phyloP scores from a whole-genome alignment of 2,113 vertebrate genomes.

The Seriola aureovittata region DNA sequence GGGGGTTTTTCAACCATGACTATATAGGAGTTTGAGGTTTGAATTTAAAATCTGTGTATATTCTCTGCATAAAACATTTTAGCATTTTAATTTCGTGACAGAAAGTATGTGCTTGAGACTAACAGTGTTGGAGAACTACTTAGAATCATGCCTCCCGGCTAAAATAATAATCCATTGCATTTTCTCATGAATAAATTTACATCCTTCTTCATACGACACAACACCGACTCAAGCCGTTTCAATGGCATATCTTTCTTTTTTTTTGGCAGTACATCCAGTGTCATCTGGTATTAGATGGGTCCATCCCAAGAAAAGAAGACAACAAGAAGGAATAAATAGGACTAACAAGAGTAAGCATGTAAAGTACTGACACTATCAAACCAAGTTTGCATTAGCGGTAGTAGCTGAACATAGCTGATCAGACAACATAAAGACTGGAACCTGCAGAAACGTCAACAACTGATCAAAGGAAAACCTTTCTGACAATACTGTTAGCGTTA shows the following conservation, averaged over 20 bases:
- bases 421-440: neutral
- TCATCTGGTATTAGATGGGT: slow-evolving; percentile 7
- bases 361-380: neutral
- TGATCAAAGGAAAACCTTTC: neutral
- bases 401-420: neutral
- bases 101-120: slow-evolving; percentile 36
- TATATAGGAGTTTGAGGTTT: neutral
- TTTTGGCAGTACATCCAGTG: slow-evolving; percentile 31
- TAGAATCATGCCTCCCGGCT: slow-evolving; percentile 43
- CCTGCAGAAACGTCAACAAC: neutral
- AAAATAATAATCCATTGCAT: slow-evolving; percentile 57
- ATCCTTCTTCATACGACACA: slow-evolving; percentile 41
- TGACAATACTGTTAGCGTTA: neutral
- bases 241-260: neutral
- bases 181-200: slow-evolving; percentile 77
- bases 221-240: slow-evolving; percentile 31
- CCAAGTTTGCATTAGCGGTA: neutral
- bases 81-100: slow-evolving; percentile 20
- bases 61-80: slow-evolving; percentile 31
- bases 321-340: neutral
- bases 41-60: slow-evolving; percentile 8
- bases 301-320: neutral
- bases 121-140: slow-evolving; percentile 23
- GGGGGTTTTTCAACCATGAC: neutral
- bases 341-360: neutral